These are phyloP conservation scores for Scaeva pyrastri DNA, from an alignment of 2,888 invertebrate genomes.

Conservation along the genomic window DNA sequence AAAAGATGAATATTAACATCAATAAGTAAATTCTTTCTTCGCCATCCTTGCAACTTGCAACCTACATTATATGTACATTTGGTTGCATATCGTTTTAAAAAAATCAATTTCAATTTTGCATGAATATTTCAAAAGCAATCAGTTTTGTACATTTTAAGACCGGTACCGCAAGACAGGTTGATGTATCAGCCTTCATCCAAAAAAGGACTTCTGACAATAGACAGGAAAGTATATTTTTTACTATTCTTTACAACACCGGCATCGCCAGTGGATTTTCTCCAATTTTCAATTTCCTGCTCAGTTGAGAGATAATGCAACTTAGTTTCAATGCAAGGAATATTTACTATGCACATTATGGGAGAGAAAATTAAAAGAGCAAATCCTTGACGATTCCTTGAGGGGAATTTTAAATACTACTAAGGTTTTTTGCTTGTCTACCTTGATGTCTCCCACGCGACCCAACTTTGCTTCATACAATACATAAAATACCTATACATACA, in stretches of 20 bases:
- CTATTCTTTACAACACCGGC: background rate
- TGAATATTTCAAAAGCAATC: conserved; percentile 68
- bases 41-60: background rate
- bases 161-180: background rate
- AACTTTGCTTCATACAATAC: no score
- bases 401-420: conserved; percentile 37
- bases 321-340: conserved; percentile 28
- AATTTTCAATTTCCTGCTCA: conserved; percentile 67
- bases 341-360: background rate
- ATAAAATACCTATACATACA: no score
- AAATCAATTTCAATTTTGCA: conserved; percentile 49
- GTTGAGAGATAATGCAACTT: conserved; percentile 53
- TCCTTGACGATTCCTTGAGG: conserved; percentile 22
- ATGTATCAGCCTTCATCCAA: background rate
- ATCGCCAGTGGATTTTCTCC: conserved; percentile 19
- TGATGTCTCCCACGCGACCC: no score
- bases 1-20: no score
- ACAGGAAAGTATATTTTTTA: background rate
- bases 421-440: no score
- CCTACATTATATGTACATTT: conserved; percentile 2
- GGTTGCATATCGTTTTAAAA: conserved; percentile 16
- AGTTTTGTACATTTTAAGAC: conserved; percentile 24
- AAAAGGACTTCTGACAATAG: conserved; percentile 52
- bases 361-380: background rate
- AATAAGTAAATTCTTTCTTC: no score